Percentiles rank a stretch among this genome's conserved stretches.
Conservation (phyloP, 2,113 vertebrate species). For the Petromus typicus region DNA sequence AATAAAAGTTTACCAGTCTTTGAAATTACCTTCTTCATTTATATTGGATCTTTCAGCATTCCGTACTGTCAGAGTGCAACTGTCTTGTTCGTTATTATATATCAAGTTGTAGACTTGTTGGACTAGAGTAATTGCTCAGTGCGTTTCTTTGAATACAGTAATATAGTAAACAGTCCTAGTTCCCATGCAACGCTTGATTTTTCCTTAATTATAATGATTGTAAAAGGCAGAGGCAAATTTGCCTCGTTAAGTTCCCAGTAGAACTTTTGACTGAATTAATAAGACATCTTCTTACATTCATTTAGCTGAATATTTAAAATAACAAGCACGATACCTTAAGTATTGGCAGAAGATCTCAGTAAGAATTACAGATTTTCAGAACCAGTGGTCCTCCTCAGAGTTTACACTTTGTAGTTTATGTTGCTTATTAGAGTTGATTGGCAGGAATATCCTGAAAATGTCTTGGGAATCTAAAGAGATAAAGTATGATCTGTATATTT, state of each 20-base stretch:
- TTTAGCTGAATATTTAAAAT: neutral
- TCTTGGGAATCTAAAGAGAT: neutral
- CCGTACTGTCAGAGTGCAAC: neutral
- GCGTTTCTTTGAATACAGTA: neutral
- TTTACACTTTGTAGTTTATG: neutral
- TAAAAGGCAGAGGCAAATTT: conserved; percentile 36
- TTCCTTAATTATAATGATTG: neutral
- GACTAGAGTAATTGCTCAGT: neutral
- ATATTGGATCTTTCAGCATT: neutral
- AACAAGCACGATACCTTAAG: neutral
- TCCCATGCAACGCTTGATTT: neutral
- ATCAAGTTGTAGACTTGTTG: neutral
- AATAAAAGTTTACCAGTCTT: neutral
- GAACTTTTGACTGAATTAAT: neutral
- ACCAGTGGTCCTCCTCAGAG: neutral
- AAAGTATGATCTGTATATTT: neutral
- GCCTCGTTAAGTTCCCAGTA: neutral
- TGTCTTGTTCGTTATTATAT: neutral
- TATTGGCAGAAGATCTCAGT: neutral
- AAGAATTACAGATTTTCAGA: neutral
- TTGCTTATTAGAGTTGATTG: neutral
- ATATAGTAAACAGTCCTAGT: neutral
- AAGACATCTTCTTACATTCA: neutral
- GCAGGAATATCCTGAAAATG: neutral
- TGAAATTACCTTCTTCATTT: neutral